phyloP scores from a whole-genome alignment of 2,113 vertebrate species.

The Notarius lentiginosus region DNA sequence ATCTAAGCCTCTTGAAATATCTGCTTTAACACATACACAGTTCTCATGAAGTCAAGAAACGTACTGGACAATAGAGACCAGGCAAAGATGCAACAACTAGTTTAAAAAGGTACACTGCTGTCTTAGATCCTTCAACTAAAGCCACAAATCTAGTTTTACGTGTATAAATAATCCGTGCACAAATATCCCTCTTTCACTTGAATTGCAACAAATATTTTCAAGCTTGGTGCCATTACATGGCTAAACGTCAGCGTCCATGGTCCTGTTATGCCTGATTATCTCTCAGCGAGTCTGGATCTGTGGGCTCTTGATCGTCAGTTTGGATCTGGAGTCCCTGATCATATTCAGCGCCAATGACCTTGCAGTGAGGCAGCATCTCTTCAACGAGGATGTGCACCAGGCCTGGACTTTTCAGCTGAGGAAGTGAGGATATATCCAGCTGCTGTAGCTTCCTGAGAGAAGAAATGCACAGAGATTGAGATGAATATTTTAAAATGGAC shows the following conservation, averaged over 20 bases:
- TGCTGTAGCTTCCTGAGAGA: slow-evolving; percentile 70
- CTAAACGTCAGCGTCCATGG: not conserved
- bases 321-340: slow-evolving; percentile 52
- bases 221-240: not conserved
- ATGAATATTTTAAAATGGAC: not conserved
- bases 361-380: slow-evolving; percentile 82
- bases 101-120: not conserved
- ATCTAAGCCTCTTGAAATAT: not conserved
- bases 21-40: not conserved
- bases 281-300: not conserved
- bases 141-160: no score
- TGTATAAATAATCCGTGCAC: not conserved
- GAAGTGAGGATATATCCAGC: slow-evolving; percentile 78
- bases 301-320: not conserved
- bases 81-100: not conserved
- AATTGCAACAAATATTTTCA: not conserved
- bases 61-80: not conserved
- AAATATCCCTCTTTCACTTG: not conserved
- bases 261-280: not conserved
- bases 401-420: slow-evolving; percentile 67
- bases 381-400: slow-evolving; percentile 81
- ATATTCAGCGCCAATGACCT: slow-evolving; percentile 72
- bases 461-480: not conserved
- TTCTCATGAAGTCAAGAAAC: not conserved
- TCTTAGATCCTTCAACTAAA: not conserved